Base-by-base conservation (phyloP, 53 echinoderm and acorn worm genomes). In the Stichopus horrens region DNA sequence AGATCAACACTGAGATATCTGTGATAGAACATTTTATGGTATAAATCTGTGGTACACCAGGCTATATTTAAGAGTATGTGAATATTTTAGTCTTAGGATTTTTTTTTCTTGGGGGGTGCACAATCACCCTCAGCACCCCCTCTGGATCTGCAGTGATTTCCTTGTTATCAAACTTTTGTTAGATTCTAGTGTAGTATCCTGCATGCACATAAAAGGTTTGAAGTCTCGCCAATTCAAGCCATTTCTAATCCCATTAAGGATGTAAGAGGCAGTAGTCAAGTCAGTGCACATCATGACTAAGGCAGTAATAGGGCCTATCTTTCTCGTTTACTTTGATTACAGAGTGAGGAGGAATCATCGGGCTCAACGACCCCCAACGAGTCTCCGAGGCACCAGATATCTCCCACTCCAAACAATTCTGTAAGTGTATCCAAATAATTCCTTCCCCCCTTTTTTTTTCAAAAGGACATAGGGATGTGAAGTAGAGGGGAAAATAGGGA, bases 341-440 rank as follows among this genome's bases (percentile, higher is more conserved):
- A 81, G 81, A 81, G 81, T 81, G 81, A 81, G 53, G 81, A 81
- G 58, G 81, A 81, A 21, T 81, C 81, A 52, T 81, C 81, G 5
- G 81, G 57, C 4, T 81, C 81, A 21, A 58, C 81, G 55, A 81
- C 81, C 57, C 81, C 81, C 56, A 81, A 66, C 51, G 66, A 86
- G 5, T 68, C 73, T 86, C 86, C 86, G 4, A 53, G 67, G 66
- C 86, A 86, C 53, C 53, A 68, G 19, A 53, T 86, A 71, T 68
- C 73, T 66, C 86, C 86, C 58, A 86, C 73, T 53, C 66, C 86
- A 86, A 86, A 86, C 19, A 71, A 53, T 52, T 86, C 53, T 16
- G 66, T 71, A 52, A 68, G 60, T 59, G 11, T 10, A 63, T 37
- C 37, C 37, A 37, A 55, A 56, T 20, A 79, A 16, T 79, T 19